Percentiles rank a stretch among this genome's conserved stretches.
phyloP scores from a whole-genome alignment of 2,113 vertebrate genomes.

The Nothobranchius kuhntae region DNA sequence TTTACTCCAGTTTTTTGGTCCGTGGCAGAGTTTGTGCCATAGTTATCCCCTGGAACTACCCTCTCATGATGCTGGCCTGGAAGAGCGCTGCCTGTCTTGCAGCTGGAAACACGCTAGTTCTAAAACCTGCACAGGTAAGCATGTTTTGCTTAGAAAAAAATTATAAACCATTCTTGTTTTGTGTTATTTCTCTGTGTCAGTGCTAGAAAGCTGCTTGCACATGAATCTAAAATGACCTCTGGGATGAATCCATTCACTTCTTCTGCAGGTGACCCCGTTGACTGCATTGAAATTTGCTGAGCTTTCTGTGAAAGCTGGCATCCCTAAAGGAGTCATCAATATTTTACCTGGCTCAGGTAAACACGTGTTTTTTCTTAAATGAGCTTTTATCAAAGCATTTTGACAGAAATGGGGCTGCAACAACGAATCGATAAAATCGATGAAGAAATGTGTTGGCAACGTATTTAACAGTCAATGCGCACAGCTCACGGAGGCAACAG shows the following conservation, averaged over 20 bases:
- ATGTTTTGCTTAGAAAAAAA: too few relatives aligned
- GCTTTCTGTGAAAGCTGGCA: conserved; percentile 82
- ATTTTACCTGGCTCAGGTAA: conserved; percentile 87
- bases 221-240: too few relatives aligned
- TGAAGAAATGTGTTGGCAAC: too few relatives aligned
- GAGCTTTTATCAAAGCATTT: too few relatives aligned
- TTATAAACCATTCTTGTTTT: too few relatives aligned
- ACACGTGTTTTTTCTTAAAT: background rate
- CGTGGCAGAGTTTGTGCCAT: conserved; percentile 85
- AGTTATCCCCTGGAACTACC: conserved; percentile 90
- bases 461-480: too few relatives aligned
- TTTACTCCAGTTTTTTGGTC: background rate
- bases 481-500: too few relatives aligned
- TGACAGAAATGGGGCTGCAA: too few relatives aligned
- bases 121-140: conserved; percentile 87
- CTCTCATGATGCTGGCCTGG: conserved; percentile 91
- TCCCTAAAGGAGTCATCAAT: conserved; percentile 89
- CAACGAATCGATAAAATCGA: too few relatives aligned
- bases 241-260: background rate
- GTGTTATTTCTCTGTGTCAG: too few relatives aligned
- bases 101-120: conserved; percentile 86
- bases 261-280: conserved; percentile 84
- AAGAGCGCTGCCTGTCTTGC: conserved; percentile 87
- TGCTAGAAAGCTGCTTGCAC: too few relatives aligned
- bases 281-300: conserved; percentile 90